Evolutionary conservation across 2,113 vertebrate species (phyloP).

Genomic region (Ptilonorhynchus violaceus): DNA sequence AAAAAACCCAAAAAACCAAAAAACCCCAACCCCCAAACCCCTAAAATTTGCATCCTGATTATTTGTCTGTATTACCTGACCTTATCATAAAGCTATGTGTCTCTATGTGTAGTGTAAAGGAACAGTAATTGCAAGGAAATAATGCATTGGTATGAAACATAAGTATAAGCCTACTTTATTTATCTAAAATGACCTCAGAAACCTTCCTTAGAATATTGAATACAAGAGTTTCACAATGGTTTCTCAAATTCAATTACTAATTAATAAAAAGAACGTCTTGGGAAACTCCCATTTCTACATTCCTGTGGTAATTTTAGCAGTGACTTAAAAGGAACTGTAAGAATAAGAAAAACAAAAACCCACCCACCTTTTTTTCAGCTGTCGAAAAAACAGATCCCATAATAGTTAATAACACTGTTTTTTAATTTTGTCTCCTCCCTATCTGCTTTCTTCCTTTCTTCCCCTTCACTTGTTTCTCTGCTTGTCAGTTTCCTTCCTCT

Average conservation of each 20-base stretch:
- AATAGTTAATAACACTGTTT: neutral
- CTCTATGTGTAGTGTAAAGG: neutral
- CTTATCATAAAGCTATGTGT: neutral
- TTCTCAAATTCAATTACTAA: neutral
- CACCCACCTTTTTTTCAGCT: neutral
- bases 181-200: neutral
- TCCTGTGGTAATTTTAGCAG: neutral
- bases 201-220: neutral
- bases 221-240: neutral
- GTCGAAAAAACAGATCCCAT: neutral
- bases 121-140: neutral
- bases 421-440: neutral
- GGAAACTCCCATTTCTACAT: neutral
- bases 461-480: neutral
- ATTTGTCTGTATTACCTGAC: neutral
- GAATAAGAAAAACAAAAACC: neutral
- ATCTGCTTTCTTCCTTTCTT: neutral
- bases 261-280: neutral
- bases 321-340: neutral
- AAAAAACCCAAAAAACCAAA: neutral
- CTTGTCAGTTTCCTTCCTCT: conserved; percentile 14
- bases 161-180: neutral
- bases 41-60: neutral
- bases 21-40: rapidly evolving
- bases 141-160: neutral